Conservation (phyloP, 1,140 invertebrate species). For the Scylla paramamosain region DNA sequence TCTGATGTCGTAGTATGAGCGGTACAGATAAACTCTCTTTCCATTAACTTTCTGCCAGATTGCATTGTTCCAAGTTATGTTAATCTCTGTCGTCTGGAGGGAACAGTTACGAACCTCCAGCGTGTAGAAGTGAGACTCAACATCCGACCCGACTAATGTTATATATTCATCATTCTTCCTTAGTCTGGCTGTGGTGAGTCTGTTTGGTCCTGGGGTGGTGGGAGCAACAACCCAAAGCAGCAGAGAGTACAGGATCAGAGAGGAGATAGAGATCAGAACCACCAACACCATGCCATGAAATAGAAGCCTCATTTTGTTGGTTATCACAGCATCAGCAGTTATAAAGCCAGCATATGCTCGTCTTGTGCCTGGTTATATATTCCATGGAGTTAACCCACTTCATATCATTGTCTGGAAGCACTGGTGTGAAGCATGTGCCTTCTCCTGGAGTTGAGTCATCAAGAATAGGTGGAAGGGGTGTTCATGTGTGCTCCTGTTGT, state of each 20-base stretch:
- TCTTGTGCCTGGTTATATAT: not conserved
- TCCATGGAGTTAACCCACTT: not conserved
- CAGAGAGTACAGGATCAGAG: conserved; percentile 38
- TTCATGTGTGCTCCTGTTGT: not conserved
- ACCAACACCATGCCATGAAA: conserved; percentile 31
- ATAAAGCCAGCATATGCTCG: not conserved
- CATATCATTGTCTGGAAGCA: not conserved
- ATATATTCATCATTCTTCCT: conserved; percentile 25
- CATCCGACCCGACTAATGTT: conserved; percentile 34
- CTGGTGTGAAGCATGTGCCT: not conserved
- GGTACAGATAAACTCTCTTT: conserved; percentile 52
- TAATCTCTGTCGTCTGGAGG: not conserved
- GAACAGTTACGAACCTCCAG: conserved; percentile 60
- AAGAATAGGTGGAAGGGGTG: not conserved
- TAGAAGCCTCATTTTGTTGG: not conserved
- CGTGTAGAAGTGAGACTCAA: conserved; percentile 62
- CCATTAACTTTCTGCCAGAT: conserved; percentile 61
- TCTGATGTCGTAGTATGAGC: conserved; percentile 58
- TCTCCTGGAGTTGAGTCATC: not conserved
- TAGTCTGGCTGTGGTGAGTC: not conserved
- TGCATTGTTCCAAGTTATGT: conserved; percentile 52
- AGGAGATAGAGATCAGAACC: not conserved
- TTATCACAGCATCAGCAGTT: not conserved
- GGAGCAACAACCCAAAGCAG: not conserved
- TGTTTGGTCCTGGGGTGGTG: not conserved